These are phyloP conservation scores for Mythimna pallens DNA, from an alignment of 2,888 invertebrate species.

Conservation along the genomic window DNA sequence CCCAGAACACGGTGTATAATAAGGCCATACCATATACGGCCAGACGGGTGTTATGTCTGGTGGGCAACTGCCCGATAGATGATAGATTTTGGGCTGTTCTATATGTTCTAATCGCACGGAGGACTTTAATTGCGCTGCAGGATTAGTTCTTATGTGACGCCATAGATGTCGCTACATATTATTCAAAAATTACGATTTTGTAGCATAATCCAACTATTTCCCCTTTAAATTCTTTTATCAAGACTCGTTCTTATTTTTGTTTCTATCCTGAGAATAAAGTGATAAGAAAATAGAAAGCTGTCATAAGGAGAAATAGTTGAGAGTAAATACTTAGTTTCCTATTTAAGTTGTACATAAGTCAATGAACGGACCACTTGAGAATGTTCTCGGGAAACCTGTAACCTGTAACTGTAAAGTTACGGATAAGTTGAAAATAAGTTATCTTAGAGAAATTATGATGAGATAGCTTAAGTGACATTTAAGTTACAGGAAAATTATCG, in stretches of 20 bases:
- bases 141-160: too few relatives aligned
- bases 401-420: constrained; percentile 15
- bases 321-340: constrained; percentile 52
- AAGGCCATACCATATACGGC: too few relatives aligned
- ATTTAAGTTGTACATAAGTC: constrained; percentile 47
- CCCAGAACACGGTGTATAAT: too few relatives aligned
- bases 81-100: too few relatives aligned
- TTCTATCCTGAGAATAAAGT: background rate
- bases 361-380: constrained; percentile 52
- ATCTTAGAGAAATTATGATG: background rate
- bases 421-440: constrained; percentile 27
- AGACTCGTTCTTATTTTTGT: background rate
- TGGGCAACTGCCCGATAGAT: too few relatives aligned
- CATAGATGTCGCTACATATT: too few relatives aligned
- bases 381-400: constrained; percentile 37
- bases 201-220: background rate
- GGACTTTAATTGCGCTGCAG: too few relatives aligned
- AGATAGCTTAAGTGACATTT: background rate
- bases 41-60: too few relatives aligned
- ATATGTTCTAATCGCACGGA: too few relatives aligned
- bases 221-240: background rate
- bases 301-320: constrained; percentile 31
- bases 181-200: too few relatives aligned
- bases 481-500: background rate
- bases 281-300: constrained; percentile 51